A percentile compares a stretch with the other conserved stretches of the same genome.
phyloP scores from a whole-genome alignment of 2,797 vertebrate genomes.

The Acipenser ruthenus region DNA sequence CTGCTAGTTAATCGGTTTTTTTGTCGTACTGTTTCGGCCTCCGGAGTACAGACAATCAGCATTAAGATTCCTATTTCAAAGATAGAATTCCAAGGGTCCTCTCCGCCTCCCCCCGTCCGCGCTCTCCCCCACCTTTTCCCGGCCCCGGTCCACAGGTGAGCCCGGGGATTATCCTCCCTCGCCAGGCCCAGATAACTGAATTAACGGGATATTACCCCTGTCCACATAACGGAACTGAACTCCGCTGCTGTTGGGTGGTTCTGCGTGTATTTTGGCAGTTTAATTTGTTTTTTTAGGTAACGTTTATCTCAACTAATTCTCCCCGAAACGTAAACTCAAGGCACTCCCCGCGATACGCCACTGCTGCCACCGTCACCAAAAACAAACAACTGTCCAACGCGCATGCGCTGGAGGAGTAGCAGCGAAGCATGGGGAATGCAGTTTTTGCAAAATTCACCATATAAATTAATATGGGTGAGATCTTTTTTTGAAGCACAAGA shows the following conservation, averaged over 20 bases:
- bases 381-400: background rate
- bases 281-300: constrained; percentile 16
- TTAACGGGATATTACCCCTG: constrained; percentile 21
- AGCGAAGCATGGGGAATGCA: background rate
- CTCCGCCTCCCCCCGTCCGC: constrained; percentile 16
- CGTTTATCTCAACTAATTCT: constrained; percentile 12
- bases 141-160: constrained; percentile 41
- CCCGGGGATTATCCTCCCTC: constrained; percentile 48
- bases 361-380: constrained; percentile 5
- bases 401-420: background rate
- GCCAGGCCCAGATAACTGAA: constrained; percentile 50
- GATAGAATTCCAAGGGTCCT: constrained; percentile 7
- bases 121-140: constrained; percentile 21
- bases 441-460: background rate
- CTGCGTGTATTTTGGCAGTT: background rate
- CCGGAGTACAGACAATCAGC: constrained; percentile 7
- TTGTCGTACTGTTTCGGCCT: constrained; percentile 12
- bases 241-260: background rate
- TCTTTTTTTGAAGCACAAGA: no score
- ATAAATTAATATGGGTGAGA: no score
- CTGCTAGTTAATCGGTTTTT: background rate
- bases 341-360: background rate
- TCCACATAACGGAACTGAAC: background rate
- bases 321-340: constrained; percentile 15
- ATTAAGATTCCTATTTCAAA: constrained; percentile 14